Conservation (phyloP, 23 tunicate genomes). For the Styela clava region DNA sequence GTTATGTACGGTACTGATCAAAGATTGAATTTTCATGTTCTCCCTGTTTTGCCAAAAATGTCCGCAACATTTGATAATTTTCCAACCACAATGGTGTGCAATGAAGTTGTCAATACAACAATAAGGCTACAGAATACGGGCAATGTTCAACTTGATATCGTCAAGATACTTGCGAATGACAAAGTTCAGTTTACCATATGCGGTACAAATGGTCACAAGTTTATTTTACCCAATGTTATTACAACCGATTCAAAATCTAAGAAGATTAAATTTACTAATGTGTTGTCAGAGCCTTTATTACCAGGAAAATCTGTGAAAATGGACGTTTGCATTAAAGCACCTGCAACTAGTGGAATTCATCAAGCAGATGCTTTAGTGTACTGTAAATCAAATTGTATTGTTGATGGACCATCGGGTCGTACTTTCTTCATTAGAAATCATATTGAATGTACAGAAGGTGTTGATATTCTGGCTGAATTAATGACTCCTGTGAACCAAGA, state of each 20-base stretch:
- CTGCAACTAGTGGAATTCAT: not conserved
- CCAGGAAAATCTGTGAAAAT: not conserved
- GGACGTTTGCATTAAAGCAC: constrained; percentile 2
- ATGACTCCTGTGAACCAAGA: not conserved
- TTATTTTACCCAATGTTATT: constrained; percentile 3
- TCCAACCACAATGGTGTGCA: constrained; percentile 42
- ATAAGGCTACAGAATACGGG: constrained; percentile 54
- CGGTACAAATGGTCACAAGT: not conserved
- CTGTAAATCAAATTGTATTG: not conserved
- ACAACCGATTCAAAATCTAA: not conserved
- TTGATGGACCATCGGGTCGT: not conserved
- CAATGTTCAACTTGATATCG: constrained; percentile 15
- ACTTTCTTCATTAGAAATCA: not conserved
- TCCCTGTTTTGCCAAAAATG: constrained; percentile 57
- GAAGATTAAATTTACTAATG: not conserved
- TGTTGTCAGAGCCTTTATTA: not conserved
- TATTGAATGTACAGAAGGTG: not conserved
- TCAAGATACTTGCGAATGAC: constrained; percentile 48
- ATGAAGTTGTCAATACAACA: constrained; percentile 36
- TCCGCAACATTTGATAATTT: constrained; percentile 20
- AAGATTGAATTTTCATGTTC: constrained; percentile 19
- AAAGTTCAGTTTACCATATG: constrained; percentile 29
- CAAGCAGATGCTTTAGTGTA: not conserved
- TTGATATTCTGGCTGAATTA: not conserved
- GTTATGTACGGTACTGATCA: constrained; percentile 35